Percentiles rank a stretch among this genome's conserved stretches.
These are phyloP conservation scores for Patiria pectinifera DNA, from an alignment of 53 echinoderm and acorn worm genomes.

Conservation along the genomic window DNA sequence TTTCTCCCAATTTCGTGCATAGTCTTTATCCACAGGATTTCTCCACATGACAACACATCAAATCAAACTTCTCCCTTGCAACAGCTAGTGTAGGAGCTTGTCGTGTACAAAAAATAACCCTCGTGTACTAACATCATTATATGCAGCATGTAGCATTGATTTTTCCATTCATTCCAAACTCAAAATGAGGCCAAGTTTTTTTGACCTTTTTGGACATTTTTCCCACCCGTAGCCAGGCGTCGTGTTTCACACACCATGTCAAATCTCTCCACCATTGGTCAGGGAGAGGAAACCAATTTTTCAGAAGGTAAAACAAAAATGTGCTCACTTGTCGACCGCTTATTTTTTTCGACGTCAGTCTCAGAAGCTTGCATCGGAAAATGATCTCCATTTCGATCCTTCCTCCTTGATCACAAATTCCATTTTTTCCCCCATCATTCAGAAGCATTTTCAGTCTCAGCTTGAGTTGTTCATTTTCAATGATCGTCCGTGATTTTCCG, in stretches of 20 bases:
- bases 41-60: background rate
- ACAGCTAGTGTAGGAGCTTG: no score
- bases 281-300: slow-evolving; percentile 47
- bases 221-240: slow-evolving; percentile 29
- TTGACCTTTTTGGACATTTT: slow-evolving; percentile 10
- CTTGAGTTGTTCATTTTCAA: background rate
- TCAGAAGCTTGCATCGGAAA: slow-evolving; percentile 45
- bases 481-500: background rate
- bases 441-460: background rate
- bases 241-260: slow-evolving; percentile 41
- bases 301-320: slow-evolving; percentile 37
- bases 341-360: background rate
- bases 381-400: background rate
- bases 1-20: background rate
- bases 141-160: background rate
- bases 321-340: background rate
- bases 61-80: background rate
- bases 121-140: background rate
- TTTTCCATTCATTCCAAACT: background rate
- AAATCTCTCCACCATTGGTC: slow-evolving; percentile 50
- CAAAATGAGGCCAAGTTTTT: background rate
- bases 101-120: no score
- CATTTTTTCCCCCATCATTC: background rate
- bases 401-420: no score
- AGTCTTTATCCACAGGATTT: background rate